These are phyloP conservation scores for Napeogenes inachia DNA, from an alignment of 2,888 invertebrate species.

Conservation along the genomic window DNA sequence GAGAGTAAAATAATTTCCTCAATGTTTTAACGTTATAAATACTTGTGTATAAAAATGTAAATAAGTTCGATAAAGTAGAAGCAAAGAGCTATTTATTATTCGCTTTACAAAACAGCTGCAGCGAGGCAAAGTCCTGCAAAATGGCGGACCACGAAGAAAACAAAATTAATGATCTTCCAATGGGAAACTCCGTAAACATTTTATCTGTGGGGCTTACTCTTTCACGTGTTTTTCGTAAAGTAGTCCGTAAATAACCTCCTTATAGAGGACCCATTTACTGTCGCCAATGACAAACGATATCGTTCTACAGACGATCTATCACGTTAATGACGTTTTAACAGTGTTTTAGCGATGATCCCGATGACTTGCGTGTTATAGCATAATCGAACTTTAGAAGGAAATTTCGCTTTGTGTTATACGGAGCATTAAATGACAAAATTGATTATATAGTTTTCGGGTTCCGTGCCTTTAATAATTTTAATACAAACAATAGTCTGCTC, in stretches of 20 bases:
- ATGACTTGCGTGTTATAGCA: slow-evolving; percentile 41
- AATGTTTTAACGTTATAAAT: no score
- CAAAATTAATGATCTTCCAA: slow-evolving; percentile 64
- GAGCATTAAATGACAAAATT: background rate
- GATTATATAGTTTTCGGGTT: background rate
- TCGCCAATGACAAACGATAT: slow-evolving; percentile 66
- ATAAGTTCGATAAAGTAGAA: slow-evolving; percentile 21
- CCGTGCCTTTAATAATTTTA: no score
- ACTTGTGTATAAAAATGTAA: slow-evolving; percentile 19
- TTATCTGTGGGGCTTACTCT: slow-evolving; percentile 55
- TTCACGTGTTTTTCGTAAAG: slow-evolving; percentile 58
- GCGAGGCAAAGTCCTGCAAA: slow-evolving; percentile 32
- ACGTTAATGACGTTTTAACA: slow-evolving; percentile 65
- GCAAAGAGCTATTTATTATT: slow-evolving; percentile 31
- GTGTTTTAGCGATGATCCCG: slow-evolving; percentile 47
- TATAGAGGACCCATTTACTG: slow-evolving; percentile 65
- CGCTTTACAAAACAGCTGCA: slow-evolving; percentile 34
- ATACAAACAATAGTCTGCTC: no score
- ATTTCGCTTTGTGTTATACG: slow-evolving; percentile 2
- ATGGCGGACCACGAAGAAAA: slow-evolving; percentile 35
- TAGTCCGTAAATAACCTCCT: slow-evolving; percentile 62
- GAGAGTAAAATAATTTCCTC: no score
- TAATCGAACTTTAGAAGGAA: slow-evolving; percentile 21
- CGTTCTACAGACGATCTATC: slow-evolving; percentile 59
- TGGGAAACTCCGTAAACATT: slow-evolving; percentile 55